Evolutionary conservation across 2,797 vertebrate genomes (phyloP), one percentile per base, ranked within the genome.

Genomic region (Hypotaenidia okinawae): DNA sequence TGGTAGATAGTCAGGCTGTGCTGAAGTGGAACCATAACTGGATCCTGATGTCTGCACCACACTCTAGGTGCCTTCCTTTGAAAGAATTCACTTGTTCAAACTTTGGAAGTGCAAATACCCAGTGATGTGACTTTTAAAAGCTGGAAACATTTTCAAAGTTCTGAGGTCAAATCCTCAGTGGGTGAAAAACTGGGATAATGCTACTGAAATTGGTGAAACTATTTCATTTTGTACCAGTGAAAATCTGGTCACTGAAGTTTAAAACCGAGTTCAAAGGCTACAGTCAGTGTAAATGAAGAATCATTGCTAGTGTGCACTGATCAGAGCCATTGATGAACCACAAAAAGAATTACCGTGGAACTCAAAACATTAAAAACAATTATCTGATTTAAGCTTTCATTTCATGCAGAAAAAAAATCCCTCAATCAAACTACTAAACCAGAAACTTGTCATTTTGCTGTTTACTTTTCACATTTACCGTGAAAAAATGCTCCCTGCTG

Each of bases 401-500:
- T 90, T 79, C 45, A 73, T 27, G 35, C 61, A 89, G 74, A 35
- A 75, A 77, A 77, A 43, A 63, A 37, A 10, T 37, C 22, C 66
- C 39, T 75, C 72, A 68, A 30, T 69, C 72, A 83, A 73, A 41
- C 49, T 79, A 41, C 49, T 76, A 72, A 85, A 82, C 21, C 63
- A 94, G 59, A 82, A 87, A 59, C 52, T 45, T 73, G 45, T 51
- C n/a, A 61, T 86, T 94, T 85, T 87, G 61, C 59, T 79, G 67
- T 82, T 92, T 90, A 63, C 35, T 90, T 90, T 87, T 82, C 79
- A 72, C 72, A 85, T 88, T 84, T 85, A 75, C 72, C 58, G 55
- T 52, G 76, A 90, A 94, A 84, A 92, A 96, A 90, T 79, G 80
- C 55, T 92, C 84, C 45, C 63, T 57, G 45, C 76, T 79, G 76